Conservation (phyloP, 2,113 vertebrate genomes). For the Chamaea fasciata region DNA sequence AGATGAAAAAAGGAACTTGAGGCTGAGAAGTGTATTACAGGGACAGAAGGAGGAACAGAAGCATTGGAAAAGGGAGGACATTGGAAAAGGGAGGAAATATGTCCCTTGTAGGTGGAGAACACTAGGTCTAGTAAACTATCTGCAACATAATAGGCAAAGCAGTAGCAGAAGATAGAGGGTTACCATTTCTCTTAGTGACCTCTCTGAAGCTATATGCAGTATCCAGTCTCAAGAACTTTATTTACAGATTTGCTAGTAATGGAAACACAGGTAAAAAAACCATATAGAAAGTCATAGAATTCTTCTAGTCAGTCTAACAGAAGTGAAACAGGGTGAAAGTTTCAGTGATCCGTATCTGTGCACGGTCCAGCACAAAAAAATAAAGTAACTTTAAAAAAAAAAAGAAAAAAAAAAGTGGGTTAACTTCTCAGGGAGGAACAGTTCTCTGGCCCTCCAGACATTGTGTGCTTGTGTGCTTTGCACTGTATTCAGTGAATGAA, state of each 20-base stretch:
- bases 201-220: neutral
- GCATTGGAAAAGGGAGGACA: neutral
- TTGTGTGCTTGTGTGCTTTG: neutral
- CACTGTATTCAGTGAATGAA: neutral
- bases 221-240: neutral
- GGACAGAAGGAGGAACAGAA: neutral
- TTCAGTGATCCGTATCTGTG: fast-evolving
- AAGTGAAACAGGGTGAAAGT: neutral
- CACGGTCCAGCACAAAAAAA: neutral
- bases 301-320: neutral
- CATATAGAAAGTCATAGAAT: neutral
- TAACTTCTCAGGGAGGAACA: neutral
- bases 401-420: neutral
- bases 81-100: neutral
- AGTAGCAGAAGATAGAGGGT: neutral
- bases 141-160: neutral
- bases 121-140: neutral
- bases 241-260: neutral
- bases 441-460: neutral
- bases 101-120: neutral
- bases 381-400: neutral
- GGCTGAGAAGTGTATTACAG: neutral
- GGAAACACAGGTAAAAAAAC: neutral
- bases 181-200: neutral
- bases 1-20: neutral